These are phyloP conservation scores for Hoplodrina ambigua DNA, from an alignment of 2,888 invertebrate species.

Conservation along the genomic window DNA sequence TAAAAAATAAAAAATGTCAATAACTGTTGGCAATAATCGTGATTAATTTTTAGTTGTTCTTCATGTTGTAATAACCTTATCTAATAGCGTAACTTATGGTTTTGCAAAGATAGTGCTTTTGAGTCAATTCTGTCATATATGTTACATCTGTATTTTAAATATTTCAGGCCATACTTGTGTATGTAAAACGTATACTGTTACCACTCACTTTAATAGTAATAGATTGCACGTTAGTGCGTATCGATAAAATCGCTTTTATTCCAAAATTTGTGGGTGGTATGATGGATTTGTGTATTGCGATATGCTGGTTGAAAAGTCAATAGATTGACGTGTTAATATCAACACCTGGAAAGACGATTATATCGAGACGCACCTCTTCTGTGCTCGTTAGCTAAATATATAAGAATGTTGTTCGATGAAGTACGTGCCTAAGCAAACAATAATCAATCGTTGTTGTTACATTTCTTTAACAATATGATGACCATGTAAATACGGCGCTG, in stretches of 20 bases:
- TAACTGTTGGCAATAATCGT: conserved; percentile 47
- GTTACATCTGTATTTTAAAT: conserved; percentile 42
- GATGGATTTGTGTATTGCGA: not conserved
- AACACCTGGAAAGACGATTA: conserved; percentile 5
- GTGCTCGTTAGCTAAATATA: conserved; percentile 71
- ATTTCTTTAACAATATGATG: conserved; percentile 90
- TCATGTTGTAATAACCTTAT: conserved; percentile 37
- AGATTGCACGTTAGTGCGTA: conserved; percentile 42
- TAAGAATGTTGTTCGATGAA: conserved; percentile 82
- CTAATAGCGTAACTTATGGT: conserved; percentile 36
- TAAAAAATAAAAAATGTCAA: conserved; percentile 27
- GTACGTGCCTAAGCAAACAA: conserved; percentile 88
- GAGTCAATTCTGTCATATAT: conserved; percentile 56
- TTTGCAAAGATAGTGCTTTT: conserved; percentile 48
- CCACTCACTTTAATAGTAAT: conserved; percentile 49
- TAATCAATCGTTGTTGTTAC: conserved; percentile 87
- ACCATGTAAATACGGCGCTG: conserved; percentile 90
- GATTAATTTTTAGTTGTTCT: conserved; percentile 30
- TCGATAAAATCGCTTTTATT: conserved; percentile 28
- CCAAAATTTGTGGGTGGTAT: conserved; percentile 3
- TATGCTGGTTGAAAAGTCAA: conserved; percentile 18
- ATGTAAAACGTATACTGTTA: conserved; percentile 49
- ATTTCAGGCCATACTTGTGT: conserved; percentile 45
- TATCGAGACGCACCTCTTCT: conserved; percentile 51
- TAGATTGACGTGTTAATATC: conserved; percentile 19